Evolutionary conservation across 2,888 invertebrate species (phyloP).

Genomic region (Craniophora ligustri): DNA sequence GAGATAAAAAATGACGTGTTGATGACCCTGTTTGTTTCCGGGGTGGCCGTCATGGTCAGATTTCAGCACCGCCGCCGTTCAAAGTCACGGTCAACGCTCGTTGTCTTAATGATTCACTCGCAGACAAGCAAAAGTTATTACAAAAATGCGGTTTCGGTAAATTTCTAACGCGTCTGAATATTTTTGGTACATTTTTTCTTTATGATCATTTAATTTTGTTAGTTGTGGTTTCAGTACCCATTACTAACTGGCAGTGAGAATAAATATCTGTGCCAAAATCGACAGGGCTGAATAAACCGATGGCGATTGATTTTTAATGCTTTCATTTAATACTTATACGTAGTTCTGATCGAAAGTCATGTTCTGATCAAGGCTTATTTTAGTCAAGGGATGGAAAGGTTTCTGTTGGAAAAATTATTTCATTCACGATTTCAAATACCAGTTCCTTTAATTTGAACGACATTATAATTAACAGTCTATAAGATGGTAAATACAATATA

Average conservation of each 20-base stretch:
- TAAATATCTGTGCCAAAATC: too few species aligned
- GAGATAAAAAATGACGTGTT: slow-evolving; percentile 11
- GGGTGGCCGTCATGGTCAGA: slow-evolving; percentile 17
- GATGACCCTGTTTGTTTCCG: slow-evolving; percentile 42
- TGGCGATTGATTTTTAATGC: too few species aligned
- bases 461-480: too few species aligned
- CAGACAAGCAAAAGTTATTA: slow-evolving; percentile 13
- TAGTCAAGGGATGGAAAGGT: too few species aligned
- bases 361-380: too few species aligned
- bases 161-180: not conserved
- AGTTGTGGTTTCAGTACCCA: slow-evolving; percentile 15
- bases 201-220: not conserved
- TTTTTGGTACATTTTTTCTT: not conserved
- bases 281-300: too few species aligned
- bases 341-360: too few species aligned
- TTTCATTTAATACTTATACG: too few species aligned
- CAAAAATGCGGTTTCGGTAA: slow-evolving; percentile 19
- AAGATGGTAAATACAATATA: too few species aligned
- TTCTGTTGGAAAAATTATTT: too few species aligned
- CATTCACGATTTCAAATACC: too few species aligned
- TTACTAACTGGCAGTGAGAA: slow-evolving; percentile 14
- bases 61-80: slow-evolving; percentile 21
- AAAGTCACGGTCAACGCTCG: slow-evolving; percentile 43
- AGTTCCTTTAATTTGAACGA: too few species aligned
- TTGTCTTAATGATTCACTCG: slow-evolving; percentile 26